Conservation (phyloP, 2,113 vertebrate species). For the Bucco capensis region DNA sequence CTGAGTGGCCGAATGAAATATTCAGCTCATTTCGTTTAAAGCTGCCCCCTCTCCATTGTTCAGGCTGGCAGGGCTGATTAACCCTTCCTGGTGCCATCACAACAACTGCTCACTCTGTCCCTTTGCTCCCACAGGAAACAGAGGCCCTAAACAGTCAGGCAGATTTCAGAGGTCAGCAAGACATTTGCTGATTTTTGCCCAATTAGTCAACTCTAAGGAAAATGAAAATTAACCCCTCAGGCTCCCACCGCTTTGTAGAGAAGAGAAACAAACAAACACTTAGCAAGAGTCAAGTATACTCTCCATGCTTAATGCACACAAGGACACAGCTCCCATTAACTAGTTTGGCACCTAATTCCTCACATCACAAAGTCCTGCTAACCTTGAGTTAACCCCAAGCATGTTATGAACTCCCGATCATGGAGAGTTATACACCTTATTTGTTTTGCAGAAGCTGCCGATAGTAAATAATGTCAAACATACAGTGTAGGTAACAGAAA, state of each 20-base stretch:
- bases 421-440: background rate
- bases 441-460: background rate
- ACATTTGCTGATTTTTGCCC: background rate
- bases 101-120: background rate
- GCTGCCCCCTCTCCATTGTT: constrained; percentile 83
- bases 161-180: constrained; percentile 13
- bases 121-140: accelerated
- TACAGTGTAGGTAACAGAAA: background rate
- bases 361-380: background rate
- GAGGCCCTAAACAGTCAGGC: background rate
- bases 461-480: background rate
- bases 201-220: background rate
- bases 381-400: background rate
- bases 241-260: background rate
- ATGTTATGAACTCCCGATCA: background rate
- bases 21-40: constrained; percentile 86
- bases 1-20: constrained; percentile 86
- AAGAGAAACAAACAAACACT: background rate
- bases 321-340: background rate
- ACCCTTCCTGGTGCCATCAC: constrained; percentile 65
- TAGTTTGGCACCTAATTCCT: background rate
- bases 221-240: background rate
- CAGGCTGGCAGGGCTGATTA: constrained; percentile 69
- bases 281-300: background rate
- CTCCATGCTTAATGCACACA: background rate